Evolutionary conservation across 2,888 invertebrate species (phyloP), one percentile per base, ranked within the genome.

Genomic region (Agonopterix subpropinquella): DNA sequence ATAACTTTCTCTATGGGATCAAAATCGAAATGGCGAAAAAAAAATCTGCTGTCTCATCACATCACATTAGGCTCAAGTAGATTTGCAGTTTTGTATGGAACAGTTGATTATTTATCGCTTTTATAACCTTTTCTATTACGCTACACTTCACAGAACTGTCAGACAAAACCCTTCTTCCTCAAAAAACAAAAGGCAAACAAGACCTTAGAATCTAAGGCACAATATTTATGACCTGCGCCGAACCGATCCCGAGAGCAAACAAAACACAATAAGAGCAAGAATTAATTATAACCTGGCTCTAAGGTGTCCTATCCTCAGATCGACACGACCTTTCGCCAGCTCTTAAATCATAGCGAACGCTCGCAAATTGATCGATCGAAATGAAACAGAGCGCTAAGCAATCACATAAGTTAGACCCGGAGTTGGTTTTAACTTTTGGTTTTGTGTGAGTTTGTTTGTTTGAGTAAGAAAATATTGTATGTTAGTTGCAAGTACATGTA

Each of bases 301-400:
- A 57, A 64, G 59, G 64, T 64, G 62, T 60, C 57, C 61, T 70
- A 72, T 75, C 70, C 62, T 37, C 39, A 53, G 55, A 80, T 81
- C 83, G 64, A 56, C 84, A 84, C 82, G 83, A 85, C 81, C 83
- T 79, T 73, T 76, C 79, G 63, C 67, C 74, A 66, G 64, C 62
- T 56, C 54, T 62, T 77, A 77, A 80, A 81, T 80, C 79, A 79
- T 73, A 11, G 62, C 52, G 62, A 60, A 53, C 59, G 28, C 28
- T 60, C 58, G 67, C 57, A 61, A 72, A 69, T 67, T 67, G 68
- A 74, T 73, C 70, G 69, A 74, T 67, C 67, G 62, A 28, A 28
- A 28, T 52, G 47, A 48, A 50, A 48, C 44, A 48, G 45, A 44
- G 57, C 57, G 59, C 62, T 41, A 47, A 49, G 52, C 62, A 62